Conservation (phyloP, 2,113 vertebrate species). For the Perca fluviatilis region DNA sequence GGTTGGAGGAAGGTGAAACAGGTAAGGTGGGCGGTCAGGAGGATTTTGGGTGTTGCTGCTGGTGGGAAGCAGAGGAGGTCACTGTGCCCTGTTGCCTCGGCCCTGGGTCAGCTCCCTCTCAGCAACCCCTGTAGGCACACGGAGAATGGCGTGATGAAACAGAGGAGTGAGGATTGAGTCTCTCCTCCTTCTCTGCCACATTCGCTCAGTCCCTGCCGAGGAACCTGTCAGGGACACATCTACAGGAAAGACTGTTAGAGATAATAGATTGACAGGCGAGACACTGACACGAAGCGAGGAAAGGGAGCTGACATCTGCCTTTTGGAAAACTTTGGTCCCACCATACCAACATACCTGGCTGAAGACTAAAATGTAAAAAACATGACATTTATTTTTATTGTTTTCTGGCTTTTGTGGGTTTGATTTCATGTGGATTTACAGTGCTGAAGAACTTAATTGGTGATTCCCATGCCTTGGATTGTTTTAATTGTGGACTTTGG, state of each 20-base stretch:
- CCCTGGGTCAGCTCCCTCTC: constrained; percentile 71
- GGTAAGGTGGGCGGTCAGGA: constrained; percentile 52
- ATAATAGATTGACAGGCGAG: constrained; percentile 65
- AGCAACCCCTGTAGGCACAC: constrained; percentile 69
- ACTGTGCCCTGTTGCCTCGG: constrained; percentile 56
- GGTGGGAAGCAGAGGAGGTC: constrained; percentile 47
- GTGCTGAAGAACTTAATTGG: constrained; percentile 35
- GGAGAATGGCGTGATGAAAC: constrained; percentile 75
- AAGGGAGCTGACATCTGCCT: constrained; percentile 48
- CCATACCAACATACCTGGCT: constrained; percentile 42
- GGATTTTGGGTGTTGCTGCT: constrained; percentile 47
- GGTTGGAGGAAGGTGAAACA: constrained; percentile 36
- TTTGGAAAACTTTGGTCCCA: constrained; percentile 52
- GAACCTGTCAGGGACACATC: constrained; percentile 79
- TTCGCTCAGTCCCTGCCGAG: constrained; percentile 78
- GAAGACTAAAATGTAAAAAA: constrained; percentile 80
- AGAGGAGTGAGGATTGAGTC: constrained; percentile 76
- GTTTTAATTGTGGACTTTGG: constrained; percentile 61
- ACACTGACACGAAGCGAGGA: constrained; percentile 33
- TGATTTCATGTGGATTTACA: constrained; percentile 59
- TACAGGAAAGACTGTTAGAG: constrained; percentile 54
- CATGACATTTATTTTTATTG: constrained; percentile 28
- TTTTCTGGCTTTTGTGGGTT: constrained; percentile 59
- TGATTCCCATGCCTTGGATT: constrained; percentile 63
- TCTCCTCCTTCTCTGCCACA: constrained; percentile 76